phyloP scores from a whole-genome alignment of 1,140 invertebrate genomes.

The Kradibia gibbosae region DNA sequence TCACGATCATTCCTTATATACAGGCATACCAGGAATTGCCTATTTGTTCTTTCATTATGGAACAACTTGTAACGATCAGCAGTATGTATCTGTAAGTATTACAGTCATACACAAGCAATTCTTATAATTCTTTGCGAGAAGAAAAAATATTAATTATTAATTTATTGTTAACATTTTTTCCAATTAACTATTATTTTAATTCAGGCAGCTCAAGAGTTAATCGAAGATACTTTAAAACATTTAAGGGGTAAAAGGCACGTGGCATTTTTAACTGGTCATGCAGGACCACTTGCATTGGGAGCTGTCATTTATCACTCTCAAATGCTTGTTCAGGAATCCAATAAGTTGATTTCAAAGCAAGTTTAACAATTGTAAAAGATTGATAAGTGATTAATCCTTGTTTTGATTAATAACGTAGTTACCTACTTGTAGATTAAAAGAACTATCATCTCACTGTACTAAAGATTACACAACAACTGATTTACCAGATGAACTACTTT shows the following conservation, averaged over 20 bases:
- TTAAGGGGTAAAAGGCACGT: conserved; percentile 72
- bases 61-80: conserved; percentile 59
- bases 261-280: conserved; percentile 85
- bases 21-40: conserved; percentile 73
- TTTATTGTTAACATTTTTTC: neutral
- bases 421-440: conserved; percentile 70
- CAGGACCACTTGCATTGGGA: conserved; percentile 81
- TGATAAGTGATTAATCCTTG: neutral
- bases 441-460: conserved; percentile 72
- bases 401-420: neutral
- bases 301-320: conserved; percentile 77
- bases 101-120: neutral
- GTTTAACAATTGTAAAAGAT: conserved; percentile 44
- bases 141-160: too few relatives aligned
- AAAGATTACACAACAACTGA: conserved; percentile 64
- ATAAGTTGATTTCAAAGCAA: conserved; percentile 72
- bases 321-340: conserved; percentile 68
- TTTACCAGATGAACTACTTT: conserved; percentile 87
- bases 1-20: conserved; percentile 72
- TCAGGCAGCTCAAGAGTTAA: conserved; percentile 71
- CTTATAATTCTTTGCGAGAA: conserved; percentile 4
- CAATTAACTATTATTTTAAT: neutral
- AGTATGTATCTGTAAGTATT: conserved; percentile 48
- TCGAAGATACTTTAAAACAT: conserved; percentile 68
- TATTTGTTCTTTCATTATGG: conserved; percentile 73